Evolutionary conservation across 2,797 vertebrate genomes (phyloP), one percentile per base, ranked within the genome.

Genomic region (Botia kubotai): DNA sequence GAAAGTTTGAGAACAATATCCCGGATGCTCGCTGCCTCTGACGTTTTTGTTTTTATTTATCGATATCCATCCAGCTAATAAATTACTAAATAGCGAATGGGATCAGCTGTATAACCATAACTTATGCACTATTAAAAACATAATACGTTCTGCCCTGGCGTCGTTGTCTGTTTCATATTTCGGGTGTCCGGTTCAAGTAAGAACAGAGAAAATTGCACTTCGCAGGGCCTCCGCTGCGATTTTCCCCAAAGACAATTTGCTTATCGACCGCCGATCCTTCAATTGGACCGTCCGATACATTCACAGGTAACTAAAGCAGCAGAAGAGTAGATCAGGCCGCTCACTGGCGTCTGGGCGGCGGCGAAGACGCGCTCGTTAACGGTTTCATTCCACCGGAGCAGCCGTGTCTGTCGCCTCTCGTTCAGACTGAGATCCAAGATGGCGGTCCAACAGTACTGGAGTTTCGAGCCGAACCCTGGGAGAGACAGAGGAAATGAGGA

Each of bases 381-480:
- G 89, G 87, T 75, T 92, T 91, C 85, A 87, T 91, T 89, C 86
- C 91, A 89, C 86, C 91, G 90, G 48, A 79, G 16, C 77, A 93
- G 92, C 90, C 90, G 91, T 90, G 81, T 87, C 85, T 85, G 89
- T 89, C 84, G 90, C 89, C 86, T 68, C 86, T 2, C 89, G 88
- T 77, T 92, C 26, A 87, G 89, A 92, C 90, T 93, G 93, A 92
- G 93, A 95, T 95, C 95, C 96, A 98, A 98, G 96, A 98, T 98
- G 97, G 97, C 97, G 93, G 90, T 93, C 92, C 90, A 87, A 91
- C 92, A 88, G 92, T 92, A 89, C 94, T 70, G 89, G 87, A 91
- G 93, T 92, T 92, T 91, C 82, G 89, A 95, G 62, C 92, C 83
- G 89, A 93, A 93, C 85, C 86, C 75, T 29, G 75, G 88, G 69